Evolutionary conservation across 2,888 invertebrate species (phyloP).

Genomic region (Coenonympha glycerion): DNA sequence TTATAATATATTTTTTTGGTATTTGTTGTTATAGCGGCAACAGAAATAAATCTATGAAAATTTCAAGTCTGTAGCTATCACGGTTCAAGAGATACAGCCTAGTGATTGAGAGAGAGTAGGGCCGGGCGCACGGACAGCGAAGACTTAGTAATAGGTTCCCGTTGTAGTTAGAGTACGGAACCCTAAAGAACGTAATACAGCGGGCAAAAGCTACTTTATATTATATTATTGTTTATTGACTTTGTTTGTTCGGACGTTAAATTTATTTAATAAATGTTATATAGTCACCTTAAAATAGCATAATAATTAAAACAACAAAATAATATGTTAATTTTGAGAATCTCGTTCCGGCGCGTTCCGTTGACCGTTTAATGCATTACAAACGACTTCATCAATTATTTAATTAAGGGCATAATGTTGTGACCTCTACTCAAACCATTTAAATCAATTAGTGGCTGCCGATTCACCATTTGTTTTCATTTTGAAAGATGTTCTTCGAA

Average conservation of each 20-base stretch:
- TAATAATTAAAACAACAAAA: neutral
- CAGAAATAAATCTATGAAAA: too few species aligned
- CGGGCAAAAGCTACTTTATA: too few species aligned
- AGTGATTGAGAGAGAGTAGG: too few species aligned
- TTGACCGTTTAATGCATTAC: slow-evolving; percentile 6
- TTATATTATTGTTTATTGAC: too few species aligned
- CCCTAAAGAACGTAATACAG: too few species aligned
- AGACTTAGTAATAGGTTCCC: too few species aligned
- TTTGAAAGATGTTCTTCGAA: too few species aligned
- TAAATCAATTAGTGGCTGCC: slow-evolving; percentile 7
- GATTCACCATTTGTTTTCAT: neutral
- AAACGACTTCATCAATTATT: slow-evolving; percentile 13
- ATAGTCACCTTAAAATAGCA: neutral
- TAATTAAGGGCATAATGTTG: slow-evolving; percentile 10
- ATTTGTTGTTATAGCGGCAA: too few species aligned
- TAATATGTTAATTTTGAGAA: neutral
- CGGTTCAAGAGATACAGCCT: too few species aligned
- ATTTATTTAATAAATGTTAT: neutral
- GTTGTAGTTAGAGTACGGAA: neutral
- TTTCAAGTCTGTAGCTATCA: too few species aligned
- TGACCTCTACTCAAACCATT: slow-evolving; percentile 9
- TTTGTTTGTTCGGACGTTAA: neutral
- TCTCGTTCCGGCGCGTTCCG: neutral
- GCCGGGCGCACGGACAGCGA: too few species aligned
- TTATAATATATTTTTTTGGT: too few species aligned